Conservation (phyloP, 2,113 vertebrate genomes). For the Cardinalis cardinalis region DNA sequence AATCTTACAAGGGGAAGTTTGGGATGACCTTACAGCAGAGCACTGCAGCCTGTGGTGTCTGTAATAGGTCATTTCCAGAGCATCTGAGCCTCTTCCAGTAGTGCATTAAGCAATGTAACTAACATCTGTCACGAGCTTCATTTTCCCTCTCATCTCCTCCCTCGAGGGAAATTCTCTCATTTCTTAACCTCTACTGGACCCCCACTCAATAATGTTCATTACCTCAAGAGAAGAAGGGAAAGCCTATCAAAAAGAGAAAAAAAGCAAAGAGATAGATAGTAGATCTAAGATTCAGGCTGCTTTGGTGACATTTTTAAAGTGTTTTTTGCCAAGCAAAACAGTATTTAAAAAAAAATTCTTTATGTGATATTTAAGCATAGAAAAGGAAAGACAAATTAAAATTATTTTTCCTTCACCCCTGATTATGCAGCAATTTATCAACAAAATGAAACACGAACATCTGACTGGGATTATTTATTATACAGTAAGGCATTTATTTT, state of each 20-base stretch:
- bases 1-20: background rate
- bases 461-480: slow-evolving; percentile 55
- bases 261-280: background rate
- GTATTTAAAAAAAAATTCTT: background rate
- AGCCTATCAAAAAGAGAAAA: background rate
- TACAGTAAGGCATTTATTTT: slow-evolving; percentile 28
- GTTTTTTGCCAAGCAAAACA: slow-evolving; percentile 34
- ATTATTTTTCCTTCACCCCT: slow-evolving; percentile 22
- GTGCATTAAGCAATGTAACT: slow-evolving; percentile 31
- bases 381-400: slow-evolving; percentile 30
- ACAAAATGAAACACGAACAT: slow-evolving; percentile 2
- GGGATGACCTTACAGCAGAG: background rate
- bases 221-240: slow-evolving; percentile 25
- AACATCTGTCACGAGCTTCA: slow-evolving; percentile 42
- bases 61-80: slow-evolving; percentile 36
- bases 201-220: slow-evolving; percentile 22
- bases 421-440: slow-evolving; percentile 54
- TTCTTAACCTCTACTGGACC: slow-evolving; percentile 41
- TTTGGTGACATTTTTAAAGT: slow-evolving; percentile 7
- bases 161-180: slow-evolving; percentile 34
- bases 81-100: slow-evolving; percentile 35
- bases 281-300: background rate
- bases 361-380: slow-evolving; percentile 3
- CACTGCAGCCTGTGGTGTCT: background rate
- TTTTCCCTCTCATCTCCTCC: slow-evolving; percentile 44